Conservation (phyloP, 2,888 invertebrate genomes). For the Epirrhoe alternata region DNA sequence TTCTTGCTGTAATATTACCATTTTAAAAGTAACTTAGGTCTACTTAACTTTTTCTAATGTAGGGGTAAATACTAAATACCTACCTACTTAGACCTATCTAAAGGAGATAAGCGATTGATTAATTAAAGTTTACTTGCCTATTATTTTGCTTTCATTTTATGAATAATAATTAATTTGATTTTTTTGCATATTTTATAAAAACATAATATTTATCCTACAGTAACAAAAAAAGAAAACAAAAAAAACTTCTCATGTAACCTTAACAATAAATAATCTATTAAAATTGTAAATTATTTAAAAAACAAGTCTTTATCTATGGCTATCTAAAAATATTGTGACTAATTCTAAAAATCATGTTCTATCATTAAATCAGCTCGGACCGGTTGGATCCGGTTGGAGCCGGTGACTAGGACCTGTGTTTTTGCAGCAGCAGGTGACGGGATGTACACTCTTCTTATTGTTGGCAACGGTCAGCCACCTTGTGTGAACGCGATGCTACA, state of each 20-base stretch:
- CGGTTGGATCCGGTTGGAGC: conserved; percentile 51
- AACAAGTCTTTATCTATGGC: not conserved
- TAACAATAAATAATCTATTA: no score
- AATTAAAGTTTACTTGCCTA: no score
- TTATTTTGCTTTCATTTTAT: no score
- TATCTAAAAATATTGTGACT: conserved; percentile 50
- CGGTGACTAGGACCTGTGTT: conserved; percentile 59
- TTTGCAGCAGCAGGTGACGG: conserved; percentile 80
- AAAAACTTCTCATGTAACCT: no score
- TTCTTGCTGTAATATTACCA: conserved; percentile 13
- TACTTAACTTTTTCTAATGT: not conserved
- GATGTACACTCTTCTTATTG: conserved; percentile 72
- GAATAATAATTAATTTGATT: no score
- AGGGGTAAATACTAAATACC: not conserved
- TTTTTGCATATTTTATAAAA: no score
- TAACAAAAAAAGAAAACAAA: no score
- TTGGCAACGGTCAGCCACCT: conserved; percentile 70
- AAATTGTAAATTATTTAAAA: no score
- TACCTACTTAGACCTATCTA: no score
- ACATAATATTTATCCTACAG: no score
- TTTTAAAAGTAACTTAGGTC: not conserved
- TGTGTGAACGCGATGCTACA: conserved; percentile 53
- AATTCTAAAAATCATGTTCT: conserved; percentile 65
- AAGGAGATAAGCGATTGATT: no score
- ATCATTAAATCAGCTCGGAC: conserved; percentile 68